Percentiles rank a stretch among this genome's conserved stretches.
These are phyloP conservation scores for Dromococcyx pavoninus DNA, from an alignment of 2,797 vertebrate species.

Conservation along the genomic window DNA sequence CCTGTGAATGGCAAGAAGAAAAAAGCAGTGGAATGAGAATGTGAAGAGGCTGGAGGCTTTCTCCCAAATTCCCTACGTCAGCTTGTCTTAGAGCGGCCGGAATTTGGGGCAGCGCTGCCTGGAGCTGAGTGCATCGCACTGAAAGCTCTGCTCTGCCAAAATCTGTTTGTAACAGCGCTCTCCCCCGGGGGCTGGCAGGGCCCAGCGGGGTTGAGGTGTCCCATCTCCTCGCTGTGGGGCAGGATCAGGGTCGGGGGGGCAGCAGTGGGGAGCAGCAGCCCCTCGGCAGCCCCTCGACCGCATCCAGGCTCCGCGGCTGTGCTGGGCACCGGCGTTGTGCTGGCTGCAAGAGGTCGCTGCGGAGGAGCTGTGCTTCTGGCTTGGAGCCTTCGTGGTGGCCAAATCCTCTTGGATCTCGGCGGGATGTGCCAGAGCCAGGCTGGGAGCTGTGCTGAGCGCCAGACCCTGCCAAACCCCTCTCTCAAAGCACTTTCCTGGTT, in stretches of 20 bases:
- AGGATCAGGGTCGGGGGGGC: neutral
- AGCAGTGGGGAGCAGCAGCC: too few relatives aligned
- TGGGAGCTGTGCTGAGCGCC: rapidly evolving
- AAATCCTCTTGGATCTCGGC: rapidly evolving
- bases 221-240: rapidly evolving
- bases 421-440: neutral
- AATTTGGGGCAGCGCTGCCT: neutral
- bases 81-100: neutral
- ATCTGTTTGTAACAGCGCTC: neutral
- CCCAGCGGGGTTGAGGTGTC: neutral
- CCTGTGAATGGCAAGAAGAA: neutral
- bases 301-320: neutral
- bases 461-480: neutral
- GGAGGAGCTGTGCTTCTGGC: neutral
- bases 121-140: neutral
- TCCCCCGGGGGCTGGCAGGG: neutral
- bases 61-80: neutral
- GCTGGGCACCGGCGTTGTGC: neutral
- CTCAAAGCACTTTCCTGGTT: rapidly evolving
- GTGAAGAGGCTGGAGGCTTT: neutral
- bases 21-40: neutral
- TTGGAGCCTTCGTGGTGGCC: rapidly evolving
- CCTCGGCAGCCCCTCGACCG: neutral
- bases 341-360: neutral
- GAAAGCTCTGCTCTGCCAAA: neutral